These are phyloP conservation scores for Plutella xylostella DNA, from an alignment of 2,888 invertebrate genomes.

Conservation along the genomic window DNA sequence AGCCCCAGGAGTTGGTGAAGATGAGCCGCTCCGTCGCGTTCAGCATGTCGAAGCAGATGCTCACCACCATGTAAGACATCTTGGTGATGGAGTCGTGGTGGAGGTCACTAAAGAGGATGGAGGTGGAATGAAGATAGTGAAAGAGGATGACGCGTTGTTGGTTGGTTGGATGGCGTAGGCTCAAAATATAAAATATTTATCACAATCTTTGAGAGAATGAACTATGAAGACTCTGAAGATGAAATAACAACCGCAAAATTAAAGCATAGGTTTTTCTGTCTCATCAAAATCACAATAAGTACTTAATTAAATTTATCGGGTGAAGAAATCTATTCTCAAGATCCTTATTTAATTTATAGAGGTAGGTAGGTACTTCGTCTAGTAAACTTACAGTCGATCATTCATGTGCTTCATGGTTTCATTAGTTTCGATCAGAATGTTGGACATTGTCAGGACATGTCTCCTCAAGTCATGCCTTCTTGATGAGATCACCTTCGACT, in stretches of 20 bases:
- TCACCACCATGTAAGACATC: conserved; percentile 49
- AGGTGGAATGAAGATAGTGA: background rate
- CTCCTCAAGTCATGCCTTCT: conserved; percentile 37
- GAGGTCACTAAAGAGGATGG: conserved; percentile 28
- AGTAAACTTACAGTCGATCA: conserved; percentile 53
- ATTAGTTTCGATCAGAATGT: conserved; percentile 51
- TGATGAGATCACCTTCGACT: conserved; percentile 29
- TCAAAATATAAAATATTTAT: no score
- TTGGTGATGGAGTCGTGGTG: conserved; percentile 57
- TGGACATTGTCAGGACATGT: conserved; percentile 40
- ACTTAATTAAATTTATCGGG: no score
- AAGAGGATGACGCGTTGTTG: no score
- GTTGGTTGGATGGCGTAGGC: no score
- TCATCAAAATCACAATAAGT: no score
- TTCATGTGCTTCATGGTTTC: conserved; percentile 45
- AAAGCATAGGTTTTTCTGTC: no score
- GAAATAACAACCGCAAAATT: no score
- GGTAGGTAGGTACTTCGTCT: no score
- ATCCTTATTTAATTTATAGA: no score
- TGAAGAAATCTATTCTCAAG: no score
- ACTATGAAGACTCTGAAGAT: no score
- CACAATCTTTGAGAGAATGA: no score
- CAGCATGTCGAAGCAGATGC: conserved; percentile 54
- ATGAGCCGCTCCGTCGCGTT: conserved; percentile 42
- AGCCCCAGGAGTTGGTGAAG: conserved; percentile 57